These are phyloP conservation scores for Carcharodon carcharias DNA, from an alignment of 2,797 vertebrate species.

Conservation along the genomic window DNA sequence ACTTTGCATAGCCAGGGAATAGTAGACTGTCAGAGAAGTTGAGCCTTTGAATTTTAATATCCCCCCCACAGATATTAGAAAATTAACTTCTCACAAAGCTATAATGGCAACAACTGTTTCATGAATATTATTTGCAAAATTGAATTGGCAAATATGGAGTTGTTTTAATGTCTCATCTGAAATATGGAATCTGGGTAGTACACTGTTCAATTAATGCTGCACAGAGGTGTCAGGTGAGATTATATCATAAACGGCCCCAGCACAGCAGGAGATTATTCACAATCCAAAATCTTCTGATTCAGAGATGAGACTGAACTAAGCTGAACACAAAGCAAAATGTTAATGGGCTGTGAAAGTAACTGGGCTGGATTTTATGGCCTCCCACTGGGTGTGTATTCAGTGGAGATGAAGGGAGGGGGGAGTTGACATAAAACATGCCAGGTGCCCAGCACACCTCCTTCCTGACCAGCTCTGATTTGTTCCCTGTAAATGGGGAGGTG, in stretches of 20 bases:
- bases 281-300: neutral
- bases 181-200: neutral
- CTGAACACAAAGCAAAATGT: neutral
- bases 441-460: too few relatives aligned
- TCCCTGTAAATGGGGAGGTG: too few relatives aligned
- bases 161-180: neutral
- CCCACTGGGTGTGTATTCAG: too few relatives aligned
- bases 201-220: neutral
- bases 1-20: neutral
- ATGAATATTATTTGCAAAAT: slow-evolving; percentile 5
- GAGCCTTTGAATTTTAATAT: neutral
- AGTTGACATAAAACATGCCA: too few relatives aligned
- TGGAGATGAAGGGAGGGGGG: too few relatives aligned
- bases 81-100: neutral
- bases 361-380: too few relatives aligned
- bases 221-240: neutral
- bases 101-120: neutral
- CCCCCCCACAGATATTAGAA: neutral
- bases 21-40: neutral
- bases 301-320: neutral
- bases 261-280: too few relatives aligned
- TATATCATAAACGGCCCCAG: neutral
- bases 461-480: too few relatives aligned
- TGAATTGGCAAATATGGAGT: neutral
- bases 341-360: neutral